phyloP scores from a whole-genome alignment of 2,113 vertebrate species.

The Aegotheles bennettii region DNA sequence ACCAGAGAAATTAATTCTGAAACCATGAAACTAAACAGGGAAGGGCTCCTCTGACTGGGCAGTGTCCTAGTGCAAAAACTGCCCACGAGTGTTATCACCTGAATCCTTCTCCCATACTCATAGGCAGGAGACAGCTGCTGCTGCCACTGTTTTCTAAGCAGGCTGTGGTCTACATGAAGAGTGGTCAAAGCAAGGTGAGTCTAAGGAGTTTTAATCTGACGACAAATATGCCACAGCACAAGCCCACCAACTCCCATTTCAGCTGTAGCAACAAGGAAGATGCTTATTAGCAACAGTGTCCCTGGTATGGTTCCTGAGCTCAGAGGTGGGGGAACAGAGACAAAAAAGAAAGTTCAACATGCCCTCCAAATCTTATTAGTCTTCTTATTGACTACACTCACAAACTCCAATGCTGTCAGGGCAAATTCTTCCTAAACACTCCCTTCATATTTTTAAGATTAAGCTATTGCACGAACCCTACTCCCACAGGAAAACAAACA shows the following conservation, averaged over 20 bases:
- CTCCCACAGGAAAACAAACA: neutral
- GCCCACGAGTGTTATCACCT: neutral
- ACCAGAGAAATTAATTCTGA: neutral
- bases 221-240: neutral
- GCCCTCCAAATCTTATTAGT: neutral
- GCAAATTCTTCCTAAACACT: neutral
- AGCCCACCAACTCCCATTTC: neutral
- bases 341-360: rapidly evolving
- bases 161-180: neutral
- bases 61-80: neutral
- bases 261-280: neutral
- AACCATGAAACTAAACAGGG: neutral
- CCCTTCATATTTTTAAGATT: neutral
- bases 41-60: neutral
- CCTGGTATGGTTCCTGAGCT: neutral
- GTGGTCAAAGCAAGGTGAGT: neutral
- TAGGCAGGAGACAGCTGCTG: neutral
- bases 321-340: rapidly evolving
- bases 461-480: neutral
- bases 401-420: neutral
- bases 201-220: rapidly evolving
- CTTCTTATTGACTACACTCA: neutral
- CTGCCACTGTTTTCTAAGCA: neutral
- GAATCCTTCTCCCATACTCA: neutral
- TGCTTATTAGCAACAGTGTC: neutral